Base-by-base conservation (phyloP, 2,797 vertebrate genomes). In the Melanotaenia nigrans region DNA sequence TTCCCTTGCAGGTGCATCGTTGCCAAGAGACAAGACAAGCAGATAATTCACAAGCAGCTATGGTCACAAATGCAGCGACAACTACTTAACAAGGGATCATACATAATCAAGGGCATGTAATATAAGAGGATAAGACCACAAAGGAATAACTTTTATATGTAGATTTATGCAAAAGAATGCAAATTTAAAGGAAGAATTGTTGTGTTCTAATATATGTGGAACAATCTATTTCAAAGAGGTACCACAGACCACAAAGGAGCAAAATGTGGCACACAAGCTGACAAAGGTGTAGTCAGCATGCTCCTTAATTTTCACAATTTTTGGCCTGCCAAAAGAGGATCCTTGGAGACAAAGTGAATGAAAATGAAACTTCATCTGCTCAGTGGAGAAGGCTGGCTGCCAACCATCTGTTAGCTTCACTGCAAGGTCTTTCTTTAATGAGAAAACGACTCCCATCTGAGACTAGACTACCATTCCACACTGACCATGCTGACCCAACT, bases 1-100 rank as follows among this genome's bases (percentile, higher is more conserved):
- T 81, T 75, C 84, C 87, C 79, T 78, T 77, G 87, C 85, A 90
- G 89, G 81, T 83, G 82, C 79, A 54, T 61, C 16, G 92, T 94
- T 94, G 91, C 92, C 83, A 89, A 85, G 94, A 90, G 83, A 93
- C 91, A 30, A 45, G 65, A 55, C 12, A 45, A 64, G 71, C 60
- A 78, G 86, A 90, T 82, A 83, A 87, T 88, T 82, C 80, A 59
- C 73, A 66, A 51, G 78, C 71, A 73, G 68, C 62, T 75, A 38
- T 36, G 68, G 81, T 45, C 78, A 81, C 81, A 75, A 73, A 77
- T 71, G 64, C 77, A 58, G 58, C 13, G 35, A 63, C 61, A 75
- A 79, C 75, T n/a, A 75, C 66, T 69, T 80, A 90, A 88, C 79
- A 79, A 84, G 80, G 68, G 71, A 75, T 82, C 82, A 77, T 80